phyloP scores from a whole-genome alignment of 2,797 vertebrate genomes.

The Gastrophryne carolinensis region DNA sequence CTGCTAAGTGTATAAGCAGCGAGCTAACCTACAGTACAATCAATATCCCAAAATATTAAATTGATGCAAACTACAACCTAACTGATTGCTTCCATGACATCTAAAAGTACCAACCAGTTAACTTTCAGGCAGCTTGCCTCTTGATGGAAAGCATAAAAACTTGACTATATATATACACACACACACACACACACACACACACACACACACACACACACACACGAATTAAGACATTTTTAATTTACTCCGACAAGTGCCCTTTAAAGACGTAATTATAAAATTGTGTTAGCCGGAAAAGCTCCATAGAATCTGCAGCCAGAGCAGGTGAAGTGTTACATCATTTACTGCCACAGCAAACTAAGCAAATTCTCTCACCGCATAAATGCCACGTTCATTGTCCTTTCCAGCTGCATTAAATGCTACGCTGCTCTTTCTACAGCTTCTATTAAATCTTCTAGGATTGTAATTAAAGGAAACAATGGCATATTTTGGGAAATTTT shows the following conservation, averaged over 20 bases:
- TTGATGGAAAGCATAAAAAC: too few relatives aligned
- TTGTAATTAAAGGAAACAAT: slow-evolving; percentile 52
- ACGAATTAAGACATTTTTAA: neutral
- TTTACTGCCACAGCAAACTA: slow-evolving; percentile 30
- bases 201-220: neutral
- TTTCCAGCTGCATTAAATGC: slow-evolving; percentile 50
- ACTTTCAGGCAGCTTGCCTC: too few relatives aligned
- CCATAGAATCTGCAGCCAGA: slow-evolving; percentile 13
- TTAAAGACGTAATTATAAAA: neutral
- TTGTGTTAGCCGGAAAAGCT: neutral
- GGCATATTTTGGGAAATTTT: slow-evolving; percentile 26
- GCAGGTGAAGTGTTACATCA: slow-evolving; percentile 23
- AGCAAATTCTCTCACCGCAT: slow-evolving; percentile 42
- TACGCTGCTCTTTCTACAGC: slow-evolving; percentile 34
- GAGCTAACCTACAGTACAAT: too few relatives aligned
- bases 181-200: too few relatives aligned
- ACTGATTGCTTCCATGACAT: too few relatives aligned
- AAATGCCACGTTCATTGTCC: slow-evolving; percentile 43
- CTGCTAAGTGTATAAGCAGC: too few relatives aligned
- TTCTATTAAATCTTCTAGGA: slow-evolving; percentile 42
- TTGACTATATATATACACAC: too few relatives aligned
- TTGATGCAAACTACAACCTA: too few relatives aligned
- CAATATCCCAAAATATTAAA: too few relatives aligned
- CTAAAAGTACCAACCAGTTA: too few relatives aligned
- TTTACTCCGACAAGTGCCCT: neutral